Base-by-base conservation (phyloP, 2,888 invertebrate species). In the Pinctada fucata region DNA sequence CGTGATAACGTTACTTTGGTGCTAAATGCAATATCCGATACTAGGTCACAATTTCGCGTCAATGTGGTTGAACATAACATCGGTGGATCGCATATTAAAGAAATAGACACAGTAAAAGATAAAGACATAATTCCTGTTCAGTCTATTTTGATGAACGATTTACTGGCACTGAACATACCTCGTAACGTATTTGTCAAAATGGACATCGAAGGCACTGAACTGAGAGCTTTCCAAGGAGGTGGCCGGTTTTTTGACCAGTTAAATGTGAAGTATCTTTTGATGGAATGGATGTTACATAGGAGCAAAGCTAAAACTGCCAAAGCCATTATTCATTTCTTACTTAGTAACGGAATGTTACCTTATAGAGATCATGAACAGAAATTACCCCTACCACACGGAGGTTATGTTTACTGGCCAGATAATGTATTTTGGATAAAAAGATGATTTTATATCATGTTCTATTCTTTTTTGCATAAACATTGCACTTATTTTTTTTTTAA, bases 391-490 rank as follows among this genome's bases (percentile, higher is more conserved):
- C 58, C 31, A 10, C 10, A 63, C 16, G 31, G 13, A n/a, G 31
- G 51, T 6, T 85, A 82, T 68, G 73, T 79, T 48, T 71, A 58
- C 8, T 89, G 89, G 89, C 89, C 89, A 4, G 88, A 88, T 76
- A 88, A 89, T 77, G 80, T 89, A 3, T 84, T 87, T 50, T 89
- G 88, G 88, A 79, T 86, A n/a, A 89, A 88, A 74, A 82, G 84
- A 78, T 86, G 72, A 75, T 72, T 47, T 72, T 51, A 70, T n/a
- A 31, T 58, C 1, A 45, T 72, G 72, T 58, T 31, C 69, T 51
- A 69, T n/a, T 6, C 8, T 50, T 45, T 2, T 49, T 49, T 69
- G 8, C 31, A 48, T 67, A 67, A 64, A 3, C n/a, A 5, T 64
- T 5, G 64, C 16, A 16, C 4, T 10, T 16, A 64, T 64, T n/a